Evolutionary conservation across 2,888 invertebrate genomes (phyloP).

Genomic region (Leptopilina myrica): DNA sequence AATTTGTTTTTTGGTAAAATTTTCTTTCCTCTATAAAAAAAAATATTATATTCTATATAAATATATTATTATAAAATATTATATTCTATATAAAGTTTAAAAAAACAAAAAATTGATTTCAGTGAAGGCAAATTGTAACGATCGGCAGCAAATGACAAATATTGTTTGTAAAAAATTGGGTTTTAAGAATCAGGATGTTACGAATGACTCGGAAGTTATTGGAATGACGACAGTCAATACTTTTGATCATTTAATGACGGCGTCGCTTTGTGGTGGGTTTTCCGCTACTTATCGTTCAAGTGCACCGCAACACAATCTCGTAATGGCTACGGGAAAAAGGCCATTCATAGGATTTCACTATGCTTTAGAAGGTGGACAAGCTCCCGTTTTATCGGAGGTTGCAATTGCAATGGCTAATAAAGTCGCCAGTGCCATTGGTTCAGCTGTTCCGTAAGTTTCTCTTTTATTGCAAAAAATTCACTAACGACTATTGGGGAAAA

Average conservation of each 20-base stretch:
- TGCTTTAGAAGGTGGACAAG: slow-evolving; percentile 91
- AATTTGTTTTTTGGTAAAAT: too few relatives aligned
- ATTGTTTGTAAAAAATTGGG: slow-evolving; percentile 91
- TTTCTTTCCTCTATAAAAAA: too few relatives aligned
- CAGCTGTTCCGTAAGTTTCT: slow-evolving; percentile 82
- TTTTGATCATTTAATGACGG: slow-evolving; percentile 92
- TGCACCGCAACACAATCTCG: slow-evolving; percentile 86
- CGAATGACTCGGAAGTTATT: slow-evolving; percentile 88
- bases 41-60: too few relatives aligned
- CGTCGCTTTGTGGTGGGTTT: slow-evolving; percentile 87
- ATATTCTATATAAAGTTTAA: not conserved
- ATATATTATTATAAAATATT: too few relatives aligned
- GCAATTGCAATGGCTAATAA: slow-evolving; percentile 94
- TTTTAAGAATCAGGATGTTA: slow-evolving; percentile 86
- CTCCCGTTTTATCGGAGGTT: slow-evolving; percentile 92
- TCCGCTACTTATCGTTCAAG: slow-evolving; percentile 84
- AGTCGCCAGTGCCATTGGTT: slow-evolving; percentile 83
- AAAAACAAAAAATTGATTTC: slow-evolving; percentile 13
- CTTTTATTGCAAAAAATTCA: too few relatives aligned
- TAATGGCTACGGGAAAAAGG: slow-evolving; percentile 87
- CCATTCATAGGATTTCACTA: slow-evolving; percentile 94
- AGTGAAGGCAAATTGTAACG: slow-evolving; percentile 81
- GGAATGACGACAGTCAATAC: slow-evolving; percentile 85
- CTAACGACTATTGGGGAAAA: not conserved
- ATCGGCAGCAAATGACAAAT: slow-evolving; percentile 80